Conservation (phyloP, 2,888 invertebrate species). For the Cephus rjabovi region DNA sequence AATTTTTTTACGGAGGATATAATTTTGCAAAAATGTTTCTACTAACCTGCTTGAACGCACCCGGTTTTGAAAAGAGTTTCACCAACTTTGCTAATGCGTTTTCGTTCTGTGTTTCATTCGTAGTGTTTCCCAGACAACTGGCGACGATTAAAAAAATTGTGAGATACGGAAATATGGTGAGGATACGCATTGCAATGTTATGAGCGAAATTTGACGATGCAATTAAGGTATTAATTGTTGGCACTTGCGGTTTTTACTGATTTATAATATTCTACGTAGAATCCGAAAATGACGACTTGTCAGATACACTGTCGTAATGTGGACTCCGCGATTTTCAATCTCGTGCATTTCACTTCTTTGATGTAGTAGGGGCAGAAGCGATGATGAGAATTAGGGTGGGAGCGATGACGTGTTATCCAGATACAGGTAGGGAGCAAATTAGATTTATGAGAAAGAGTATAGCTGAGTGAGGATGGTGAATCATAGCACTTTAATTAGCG, state of each 20-base stretch:
- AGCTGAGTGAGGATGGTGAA: background rate
- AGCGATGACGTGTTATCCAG: background rate
- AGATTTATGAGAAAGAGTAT: background rate
- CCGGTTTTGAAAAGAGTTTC: constrained; percentile 62
- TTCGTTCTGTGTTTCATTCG: constrained; percentile 38
- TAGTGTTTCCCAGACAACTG: constrained; percentile 34
- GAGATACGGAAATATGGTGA: background rate
- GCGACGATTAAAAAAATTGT: background rate
- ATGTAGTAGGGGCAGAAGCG: background rate
- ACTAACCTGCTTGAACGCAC: constrained; percentile 62
- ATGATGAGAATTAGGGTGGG: background rate
- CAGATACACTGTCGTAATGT: background rate
- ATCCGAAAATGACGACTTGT: background rate
- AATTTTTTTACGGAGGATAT: background rate
- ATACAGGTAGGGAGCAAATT: background rate
- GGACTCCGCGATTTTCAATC: background rate
- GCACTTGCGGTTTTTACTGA: background rate
- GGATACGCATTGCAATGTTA: background rate
- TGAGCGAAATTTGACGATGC: background rate
- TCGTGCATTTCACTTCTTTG: background rate
- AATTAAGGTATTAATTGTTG: background rate
- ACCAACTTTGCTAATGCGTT: constrained; percentile 61
- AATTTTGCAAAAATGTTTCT: background rate
- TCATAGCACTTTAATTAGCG: background rate
- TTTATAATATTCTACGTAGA: background rate